phyloP scores from a whole-genome alignment of 2,113 vertebrate species.

The Cynoglossus semilaevis region DNA sequence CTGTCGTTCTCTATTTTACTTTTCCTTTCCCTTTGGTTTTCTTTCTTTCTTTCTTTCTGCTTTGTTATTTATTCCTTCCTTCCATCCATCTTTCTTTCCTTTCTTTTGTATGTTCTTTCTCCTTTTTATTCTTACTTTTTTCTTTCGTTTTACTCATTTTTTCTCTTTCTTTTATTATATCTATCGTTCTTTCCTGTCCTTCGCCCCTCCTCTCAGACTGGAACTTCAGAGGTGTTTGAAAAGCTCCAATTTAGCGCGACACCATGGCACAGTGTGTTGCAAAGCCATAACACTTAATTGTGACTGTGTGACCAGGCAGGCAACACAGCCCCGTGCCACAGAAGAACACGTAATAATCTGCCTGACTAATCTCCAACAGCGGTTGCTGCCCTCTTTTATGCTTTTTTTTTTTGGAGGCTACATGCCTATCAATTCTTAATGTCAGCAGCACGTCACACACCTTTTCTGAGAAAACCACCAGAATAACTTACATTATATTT shows the following conservation, averaged over 20 bases:
- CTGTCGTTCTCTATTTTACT: slow-evolving; percentile 9
- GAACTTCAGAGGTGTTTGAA: slow-evolving; percentile 12
- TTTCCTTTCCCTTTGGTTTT: no score
- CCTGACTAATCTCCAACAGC: slow-evolving; percentile 53
- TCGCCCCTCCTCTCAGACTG: no score
- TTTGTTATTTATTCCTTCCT: no score
- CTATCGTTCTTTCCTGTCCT: no score
- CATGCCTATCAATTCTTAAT: slow-evolving; percentile 64
- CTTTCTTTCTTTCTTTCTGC: no score
- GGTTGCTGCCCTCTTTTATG: slow-evolving; percentile 21
- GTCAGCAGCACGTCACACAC: slow-evolving; percentile 50
- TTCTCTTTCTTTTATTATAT: no score
- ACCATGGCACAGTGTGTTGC: slow-evolving; percentile 35
- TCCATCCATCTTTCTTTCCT: no score
- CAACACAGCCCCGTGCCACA: slow-evolving; percentile 41
- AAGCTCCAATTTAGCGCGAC: slow-evolving; percentile 24
- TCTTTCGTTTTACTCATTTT: no score
- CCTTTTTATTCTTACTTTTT: no score
- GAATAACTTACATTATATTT: slow-evolving; percentile 44
- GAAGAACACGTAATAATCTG: slow-evolving; percentile 46
- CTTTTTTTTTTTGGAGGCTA: slow-evolving; percentile 52
- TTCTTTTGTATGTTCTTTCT: no score
- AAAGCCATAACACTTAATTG: slow-evolving; percentile 52
- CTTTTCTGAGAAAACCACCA: slow-evolving; percentile 63
- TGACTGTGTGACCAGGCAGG: slow-evolving; percentile 49